These are phyloP conservation scores for Azemiops feae DNA, from an alignment of 2,113 vertebrate species.

Conservation along the genomic window DNA sequence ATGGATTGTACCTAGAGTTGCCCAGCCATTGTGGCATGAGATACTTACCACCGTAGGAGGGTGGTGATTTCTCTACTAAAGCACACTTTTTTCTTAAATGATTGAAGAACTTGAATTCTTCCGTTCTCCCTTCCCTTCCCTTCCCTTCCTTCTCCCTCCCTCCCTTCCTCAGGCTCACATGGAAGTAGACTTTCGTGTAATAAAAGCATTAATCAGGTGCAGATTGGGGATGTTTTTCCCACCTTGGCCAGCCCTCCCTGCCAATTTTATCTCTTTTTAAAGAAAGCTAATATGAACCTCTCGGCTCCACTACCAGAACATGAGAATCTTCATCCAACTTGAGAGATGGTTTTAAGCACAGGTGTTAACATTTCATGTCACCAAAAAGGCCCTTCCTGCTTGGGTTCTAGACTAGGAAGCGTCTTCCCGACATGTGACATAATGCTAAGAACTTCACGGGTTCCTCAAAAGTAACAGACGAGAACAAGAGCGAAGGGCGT, in stretches of 20 bases:
- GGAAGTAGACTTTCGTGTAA: not conserved
- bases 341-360: slow-evolving; percentile 28
- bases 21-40: not conserved
- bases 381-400: slow-evolving; percentile 32
- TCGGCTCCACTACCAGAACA: not conserved
- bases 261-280: not conserved
- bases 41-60: not conserved
- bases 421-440: slow-evolving; percentile 25
- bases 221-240: not conserved
- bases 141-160: too few relatives aligned
- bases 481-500: not conserved
- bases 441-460: not conserved
- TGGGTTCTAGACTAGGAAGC: not conserved
- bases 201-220: not conserved
- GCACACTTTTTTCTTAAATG: not conserved
- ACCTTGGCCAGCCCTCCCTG: not conserved
- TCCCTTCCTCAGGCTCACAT: not conserved
- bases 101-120: not conserved
- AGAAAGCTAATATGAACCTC: not conserved
- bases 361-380: slow-evolving; percentile 16
- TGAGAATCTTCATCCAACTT: not conserved
- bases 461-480: not conserved
- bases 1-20: not conserved
- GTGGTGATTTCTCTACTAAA: not conserved
- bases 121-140: not conserved